Base-by-base conservation (phyloP, 2,888 invertebrate genomes). In the Nineta flava region DNA sequence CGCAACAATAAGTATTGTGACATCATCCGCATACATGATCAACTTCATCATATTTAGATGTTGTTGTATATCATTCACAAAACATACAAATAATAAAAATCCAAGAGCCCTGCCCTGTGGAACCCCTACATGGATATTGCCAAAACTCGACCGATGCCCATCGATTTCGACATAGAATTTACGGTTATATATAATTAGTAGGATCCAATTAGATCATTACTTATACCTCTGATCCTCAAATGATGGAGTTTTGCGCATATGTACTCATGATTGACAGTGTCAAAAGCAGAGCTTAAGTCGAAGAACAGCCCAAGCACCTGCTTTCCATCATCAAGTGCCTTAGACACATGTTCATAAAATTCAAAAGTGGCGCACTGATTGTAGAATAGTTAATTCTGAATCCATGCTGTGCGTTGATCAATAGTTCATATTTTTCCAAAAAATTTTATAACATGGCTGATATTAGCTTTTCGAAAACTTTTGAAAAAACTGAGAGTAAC, bases 351-450 rank as follows among this genome's bases (percentile, higher is more conserved):
- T 15, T 46, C 34, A 31, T 32, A 46, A 13, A 31, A 7, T 15
- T 46, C 46, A 46, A 46, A 46, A 13, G 13, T 32, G 12, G n/a
- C n/a, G 45, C 45, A 45, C 15, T 43, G n/a, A 10, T 43, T 43
- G 44, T 43, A n/a, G 44, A 43, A 19, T 43, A 43, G 12, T 19
- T 12, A 10, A n/a, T 16, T 31, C 32, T n/a, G 12, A 46, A 46
- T n/a, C 32, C 46, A 31, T 46, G 46, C 12, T 32, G 46, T n/a
- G 34, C 46, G 12, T 32, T 46, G 26, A 7, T 32, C 3, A 46
- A 15, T 3, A 46, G 19, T n/a, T 31, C 13, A 12, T n/a, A 15
- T 5, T 9, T 10, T 15, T 46, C 34, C 10, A 32, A 15, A 21
- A 46, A 46, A 26, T 46, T 31, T 5, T 2, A 19, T 19, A 19